Percentiles rank a stretch among this genome's conserved stretches.
phyloP scores from a whole-genome alignment of 2,888 invertebrate genomes.

The Drosophila vallismaia region DNA sequence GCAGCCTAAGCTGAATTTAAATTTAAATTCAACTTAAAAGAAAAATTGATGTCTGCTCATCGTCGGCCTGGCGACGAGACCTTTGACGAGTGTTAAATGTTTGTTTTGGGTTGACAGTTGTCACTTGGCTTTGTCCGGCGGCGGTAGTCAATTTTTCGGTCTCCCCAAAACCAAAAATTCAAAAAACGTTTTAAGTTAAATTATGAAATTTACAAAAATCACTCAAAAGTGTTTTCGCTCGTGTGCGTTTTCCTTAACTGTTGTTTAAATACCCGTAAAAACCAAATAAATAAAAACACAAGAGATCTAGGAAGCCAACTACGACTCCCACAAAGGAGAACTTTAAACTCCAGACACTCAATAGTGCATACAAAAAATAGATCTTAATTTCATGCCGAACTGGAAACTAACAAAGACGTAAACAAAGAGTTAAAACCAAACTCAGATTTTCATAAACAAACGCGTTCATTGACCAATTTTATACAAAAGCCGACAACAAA shows the following conservation, averaged over 20 bases:
- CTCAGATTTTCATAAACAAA: conserved; percentile 50
- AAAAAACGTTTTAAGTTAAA: not conserved
- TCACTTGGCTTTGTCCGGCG: conserved; percentile 69
- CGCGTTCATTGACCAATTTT: conserved; percentile 73
- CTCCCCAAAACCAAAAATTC: conserved; percentile 19
- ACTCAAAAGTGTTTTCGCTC: conserved; percentile 1
- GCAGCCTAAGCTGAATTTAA: conserved; percentile 66
- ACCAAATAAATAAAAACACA: not conserved
- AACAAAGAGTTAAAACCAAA: conserved; percentile 17
- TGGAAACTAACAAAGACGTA: conserved; percentile 22
- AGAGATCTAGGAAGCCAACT: conserved; percentile 24
- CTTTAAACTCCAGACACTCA: conserved; percentile 11
- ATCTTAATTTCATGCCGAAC: not conserved
- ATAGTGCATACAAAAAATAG: conserved; percentile 20
- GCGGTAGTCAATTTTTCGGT: conserved; percentile 50
- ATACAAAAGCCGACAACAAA: conserved; percentile 44
- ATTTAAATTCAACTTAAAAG: conserved; percentile 66
- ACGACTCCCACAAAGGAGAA: conserved; percentile 26
- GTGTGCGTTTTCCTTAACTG: conserved; percentile 21
- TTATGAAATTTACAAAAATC: not conserved
- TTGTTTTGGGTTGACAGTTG: conserved; percentile 67
- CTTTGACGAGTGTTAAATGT: conserved; percentile 67
- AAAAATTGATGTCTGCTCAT: conserved; percentile 72
- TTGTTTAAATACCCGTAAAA: conserved; percentile 1
- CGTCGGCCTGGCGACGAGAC: conserved; percentile 17